Evolutionary conservation across 1,140 invertebrate species (phyloP).

Genomic region (Chymomyza costata): DNA sequence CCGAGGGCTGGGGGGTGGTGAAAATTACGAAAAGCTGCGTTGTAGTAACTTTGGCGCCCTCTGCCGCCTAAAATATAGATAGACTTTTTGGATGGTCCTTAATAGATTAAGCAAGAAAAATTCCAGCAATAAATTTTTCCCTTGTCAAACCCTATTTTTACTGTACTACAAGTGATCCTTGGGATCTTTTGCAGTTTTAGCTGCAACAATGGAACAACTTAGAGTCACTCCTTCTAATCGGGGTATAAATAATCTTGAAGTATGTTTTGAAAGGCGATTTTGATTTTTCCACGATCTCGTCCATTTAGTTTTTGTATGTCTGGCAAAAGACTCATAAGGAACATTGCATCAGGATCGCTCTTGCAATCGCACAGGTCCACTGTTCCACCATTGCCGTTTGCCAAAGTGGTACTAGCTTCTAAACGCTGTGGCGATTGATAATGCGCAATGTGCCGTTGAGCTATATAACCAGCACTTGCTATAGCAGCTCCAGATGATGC

Average conservation of each 20-base stretch:
- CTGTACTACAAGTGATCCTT: too few relatives aligned
- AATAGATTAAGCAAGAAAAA: too few relatives aligned
- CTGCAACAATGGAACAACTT: too few relatives aligned
- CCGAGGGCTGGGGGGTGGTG: too few relatives aligned
- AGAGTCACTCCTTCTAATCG: conserved; percentile 40
- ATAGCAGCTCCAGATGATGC: conserved; percentile 23
- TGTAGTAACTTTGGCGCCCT: too few relatives aligned
- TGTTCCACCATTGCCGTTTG: conserved; percentile 2
- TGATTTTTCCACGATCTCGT: conserved; percentile 71
- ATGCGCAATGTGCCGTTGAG: conserved; percentile 33
- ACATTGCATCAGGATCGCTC: conserved; percentile 73
- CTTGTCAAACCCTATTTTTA: too few relatives aligned
- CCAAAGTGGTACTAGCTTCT: conserved; percentile 30
- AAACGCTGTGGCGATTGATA: conserved; percentile 34
- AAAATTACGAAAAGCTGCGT: too few relatives aligned
- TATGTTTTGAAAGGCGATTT: conserved; percentile 73
- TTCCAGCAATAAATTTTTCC: too few relatives aligned
- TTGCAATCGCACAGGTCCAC: conserved; percentile 72
- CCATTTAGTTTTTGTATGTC: conserved; percentile 71
- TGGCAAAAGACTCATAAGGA: conserved; percentile 68
- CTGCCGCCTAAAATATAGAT: too few relatives aligned
- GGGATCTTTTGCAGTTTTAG: too few relatives aligned
- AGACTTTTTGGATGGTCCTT: too few relatives aligned
- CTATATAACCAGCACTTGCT: conserved; percentile 29
- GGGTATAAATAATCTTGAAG: conserved; percentile 72